phyloP scores from a whole-genome alignment of 2,888 invertebrate genomes.

The Pomacea canaliculata region DNA sequence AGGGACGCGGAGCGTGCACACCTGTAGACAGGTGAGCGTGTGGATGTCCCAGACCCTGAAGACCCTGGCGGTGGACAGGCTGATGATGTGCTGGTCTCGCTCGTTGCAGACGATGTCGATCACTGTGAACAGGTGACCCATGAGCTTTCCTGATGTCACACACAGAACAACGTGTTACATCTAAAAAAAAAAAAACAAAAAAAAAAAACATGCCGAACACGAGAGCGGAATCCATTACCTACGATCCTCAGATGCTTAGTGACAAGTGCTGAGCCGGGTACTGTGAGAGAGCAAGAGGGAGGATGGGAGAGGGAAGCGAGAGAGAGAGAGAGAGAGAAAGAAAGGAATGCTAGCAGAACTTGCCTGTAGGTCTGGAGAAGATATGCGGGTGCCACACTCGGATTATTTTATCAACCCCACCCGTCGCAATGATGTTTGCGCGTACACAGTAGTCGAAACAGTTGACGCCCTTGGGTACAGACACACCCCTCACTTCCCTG shows the following conservation, averaged over 20 bases:
- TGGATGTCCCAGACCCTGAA: conserved; percentile 69
- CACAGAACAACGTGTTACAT: no score
- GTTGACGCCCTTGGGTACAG: conserved; percentile 66
- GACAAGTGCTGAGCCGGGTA: not conserved
- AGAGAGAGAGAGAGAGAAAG: conserved; percentile 2
- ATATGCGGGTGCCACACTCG: conserved; percentile 69
- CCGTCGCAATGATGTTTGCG: conserved; percentile 68
- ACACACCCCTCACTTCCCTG: conserved; percentile 61
- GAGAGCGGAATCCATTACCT: no score
- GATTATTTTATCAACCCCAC: conserved; percentile 67
- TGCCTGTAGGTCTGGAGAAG: conserved; percentile 66
- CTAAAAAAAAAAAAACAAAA: no score
- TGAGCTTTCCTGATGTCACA: conserved; percentile 60
- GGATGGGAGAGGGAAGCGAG: not conserved
- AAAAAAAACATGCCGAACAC: no score
- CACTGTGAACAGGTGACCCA: conserved; percentile 69
- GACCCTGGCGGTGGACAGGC: conserved; percentile 67
- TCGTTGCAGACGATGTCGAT: conserved; percentile 67
- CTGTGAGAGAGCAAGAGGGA: not conserved
- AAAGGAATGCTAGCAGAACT: conserved; percentile 5
- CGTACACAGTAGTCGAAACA: conserved; percentile 66
- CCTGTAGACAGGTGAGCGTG: conserved; percentile 67
- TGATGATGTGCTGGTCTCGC: conserved; percentile 68
- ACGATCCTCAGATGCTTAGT: no score
- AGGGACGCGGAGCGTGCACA: conserved; percentile 25